Evolutionary conservation across 2,797 vertebrate genomes (phyloP).

Genomic region (Sternarchorhynchus goeldii): DNA sequence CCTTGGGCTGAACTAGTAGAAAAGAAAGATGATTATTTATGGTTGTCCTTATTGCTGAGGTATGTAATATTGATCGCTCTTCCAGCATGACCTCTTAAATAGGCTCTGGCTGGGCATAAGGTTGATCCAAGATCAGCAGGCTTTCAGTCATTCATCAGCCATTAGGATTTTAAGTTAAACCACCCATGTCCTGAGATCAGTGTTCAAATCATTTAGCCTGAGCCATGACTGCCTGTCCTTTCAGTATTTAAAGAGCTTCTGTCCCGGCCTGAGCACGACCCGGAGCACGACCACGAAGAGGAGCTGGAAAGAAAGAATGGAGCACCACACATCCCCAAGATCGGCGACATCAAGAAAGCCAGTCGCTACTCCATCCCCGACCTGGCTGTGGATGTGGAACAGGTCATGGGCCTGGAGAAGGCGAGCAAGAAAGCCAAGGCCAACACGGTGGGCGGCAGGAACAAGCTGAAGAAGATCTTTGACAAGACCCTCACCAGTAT

Average conservation of each 20-base stretch:
- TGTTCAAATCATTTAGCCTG: neutral
- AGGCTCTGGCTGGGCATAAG: too few species aligned
- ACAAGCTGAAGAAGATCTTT: constrained; percentile 98
- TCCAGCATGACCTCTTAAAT: neutral
- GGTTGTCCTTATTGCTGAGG: neutral
- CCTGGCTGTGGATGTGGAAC: constrained; percentile 95
- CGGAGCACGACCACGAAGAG: constrained; percentile 73
- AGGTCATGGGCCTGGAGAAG: constrained; percentile 96
- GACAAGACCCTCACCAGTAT: constrained; percentile 99
- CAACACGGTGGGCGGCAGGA: constrained; percentile 93
- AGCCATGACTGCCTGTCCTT: neutral
- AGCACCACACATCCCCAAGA: constrained; percentile 96
- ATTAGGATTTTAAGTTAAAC: too few species aligned
- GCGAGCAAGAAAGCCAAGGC: constrained; percentile 94
- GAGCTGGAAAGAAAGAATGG: constrained; percentile 95
- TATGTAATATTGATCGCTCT: neutral
- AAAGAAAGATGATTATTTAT: neutral
- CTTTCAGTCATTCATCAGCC: neutral
- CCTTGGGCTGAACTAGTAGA: neutral
- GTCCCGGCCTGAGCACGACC: constrained; percentile 89
- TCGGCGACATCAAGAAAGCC: constrained; percentile 96
- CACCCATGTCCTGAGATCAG: neutral
- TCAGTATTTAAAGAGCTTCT: constrained; percentile 97
- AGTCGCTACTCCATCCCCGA: constrained; percentile 98
- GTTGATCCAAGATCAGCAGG: neutral